Base-by-base conservation (phyloP, 2,113 vertebrate genomes). In the Peromyscus californicus region DNA sequence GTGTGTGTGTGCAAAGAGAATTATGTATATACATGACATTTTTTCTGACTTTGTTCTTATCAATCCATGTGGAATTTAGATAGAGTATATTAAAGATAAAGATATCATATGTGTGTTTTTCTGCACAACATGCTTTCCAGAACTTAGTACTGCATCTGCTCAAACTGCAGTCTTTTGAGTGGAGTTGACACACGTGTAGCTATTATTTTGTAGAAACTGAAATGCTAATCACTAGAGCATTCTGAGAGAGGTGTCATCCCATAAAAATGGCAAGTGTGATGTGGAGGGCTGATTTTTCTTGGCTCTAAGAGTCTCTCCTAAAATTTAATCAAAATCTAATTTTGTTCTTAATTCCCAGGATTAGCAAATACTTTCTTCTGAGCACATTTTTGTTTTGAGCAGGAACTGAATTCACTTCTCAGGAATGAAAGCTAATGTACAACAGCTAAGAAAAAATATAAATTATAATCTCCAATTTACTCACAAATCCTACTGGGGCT, bases 271-370 rank as follows among this genome's bases (percentile, higher is more conserved):
- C 29, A 84, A 90, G 78, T 61, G 57, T 67, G 42, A 90, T 1
- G 75, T 31, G 21, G 91, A 89, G 22, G n/a, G 16, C n/a, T 94
- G 31, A 80, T 90, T 31, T 24, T 91, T 87, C 90, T 93, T 48
- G 33, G 22, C 84, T 93, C 54, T 86, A 54, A 93, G 90, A 87
- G 24, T 72, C 42, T 91, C 59, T 90, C 54, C 67, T 65, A 85
- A 93, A 89, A 90, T 75, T 89, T 83, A 92, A 93, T 93, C 57
- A 96, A 82, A 78, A 93, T 59, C 29, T 89, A 84, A 92, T 82
- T 96, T 95, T 96, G 39, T 21, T 61, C 63, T 80, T 96, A 90
- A 94, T 89, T 97, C 90, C 97, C 79, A 87, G 57, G 69, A 92
- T 95, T 83, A 93, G 24, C 61, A 79, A 17, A 95, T 26, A 67